Conservation (phyloP, 1,140 invertebrate genomes). For the Steinernema feltiae region DNA sequence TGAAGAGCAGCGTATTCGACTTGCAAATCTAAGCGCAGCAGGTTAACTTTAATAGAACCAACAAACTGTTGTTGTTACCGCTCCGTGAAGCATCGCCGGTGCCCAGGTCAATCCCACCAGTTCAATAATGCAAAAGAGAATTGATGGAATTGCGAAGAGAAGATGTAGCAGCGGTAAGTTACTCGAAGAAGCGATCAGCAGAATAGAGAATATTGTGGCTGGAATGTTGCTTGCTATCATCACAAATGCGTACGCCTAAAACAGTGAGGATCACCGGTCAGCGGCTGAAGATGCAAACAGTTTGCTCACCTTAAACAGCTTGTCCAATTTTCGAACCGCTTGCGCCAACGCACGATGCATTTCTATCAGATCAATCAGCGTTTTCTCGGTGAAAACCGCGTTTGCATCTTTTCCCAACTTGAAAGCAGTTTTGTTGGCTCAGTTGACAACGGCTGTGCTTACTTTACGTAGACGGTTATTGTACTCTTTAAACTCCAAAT, state of each 20-base stretch:
- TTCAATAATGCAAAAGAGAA: slow-evolving; percentile 32
- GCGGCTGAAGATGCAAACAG: background rate
- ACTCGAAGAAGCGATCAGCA: slow-evolving; percentile 19
- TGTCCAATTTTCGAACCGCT: slow-evolving; percentile 28
- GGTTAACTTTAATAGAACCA: background rate
- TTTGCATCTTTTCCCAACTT: background rate
- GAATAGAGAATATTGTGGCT: slow-evolving; percentile 36
- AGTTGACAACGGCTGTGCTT: background rate
- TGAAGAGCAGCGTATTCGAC: slow-evolving; percentile 22
- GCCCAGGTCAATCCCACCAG: slow-evolving; percentile 34
- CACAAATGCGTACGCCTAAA: slow-evolving; percentile 39
- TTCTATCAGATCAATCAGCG: slow-evolving; percentile 25
- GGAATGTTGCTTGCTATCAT: slow-evolving; percentile 41
- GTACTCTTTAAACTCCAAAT: slow-evolving; percentile 28
- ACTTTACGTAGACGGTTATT: slow-evolving; percentile 22
- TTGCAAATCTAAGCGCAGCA: slow-evolving; percentile 14
- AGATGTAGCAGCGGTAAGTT: background rate
- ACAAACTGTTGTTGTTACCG: slow-evolving; percentile 14
- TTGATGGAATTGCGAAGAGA: slow-evolving; percentile 21
- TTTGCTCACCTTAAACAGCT: slow-evolving; percentile 23
- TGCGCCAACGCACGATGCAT: slow-evolving; percentile 20
- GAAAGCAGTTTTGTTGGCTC: background rate
- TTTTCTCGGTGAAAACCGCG: background rate
- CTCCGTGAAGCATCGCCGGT: slow-evolving; percentile 37
- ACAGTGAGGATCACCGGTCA: background rate